Evolutionary conservation across 2,888 invertebrate genomes (phyloP).

Genomic region (Ernsta delagoae): DNA sequence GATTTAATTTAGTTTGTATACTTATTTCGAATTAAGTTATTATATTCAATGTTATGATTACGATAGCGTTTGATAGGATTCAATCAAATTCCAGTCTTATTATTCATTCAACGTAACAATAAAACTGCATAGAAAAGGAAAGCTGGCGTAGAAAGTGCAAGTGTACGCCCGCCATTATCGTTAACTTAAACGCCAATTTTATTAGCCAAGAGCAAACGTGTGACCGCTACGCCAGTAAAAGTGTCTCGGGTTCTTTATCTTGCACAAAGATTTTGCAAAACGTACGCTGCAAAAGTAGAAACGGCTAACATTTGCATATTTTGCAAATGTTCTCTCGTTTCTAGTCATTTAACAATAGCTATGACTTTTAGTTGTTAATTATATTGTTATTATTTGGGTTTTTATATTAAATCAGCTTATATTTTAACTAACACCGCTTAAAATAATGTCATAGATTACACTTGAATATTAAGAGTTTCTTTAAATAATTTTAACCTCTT

Average conservation of each 20-base stretch:
- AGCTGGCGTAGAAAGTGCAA: conserved; percentile 32
- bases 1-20: no score
- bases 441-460: no score
- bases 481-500: no score
- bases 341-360: not conserved
- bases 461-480: no score
- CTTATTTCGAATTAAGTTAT: no score
- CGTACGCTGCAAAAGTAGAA: conserved; percentile 1
- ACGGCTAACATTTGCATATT: conserved; percentile 1
- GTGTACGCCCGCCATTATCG: conserved; percentile 24
- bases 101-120: conserved; percentile 7
- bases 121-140: conserved; percentile 33
- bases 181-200: conserved; percentile 32
- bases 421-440: no score
- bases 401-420: not conserved
- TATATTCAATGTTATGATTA: no score
- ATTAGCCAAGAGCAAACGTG: conserved; percentile 18
- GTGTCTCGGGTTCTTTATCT: not conserved
- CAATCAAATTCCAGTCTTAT: not conserved
- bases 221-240: conserved; percentile 4
- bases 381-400: not conserved
- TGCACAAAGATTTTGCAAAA: conserved; percentile 1
- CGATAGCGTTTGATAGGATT: not conserved
- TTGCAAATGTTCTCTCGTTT: conserved; percentile 7
- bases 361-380: conserved; percentile 1